Conservation (phyloP, 1,140 invertebrate genomes). For the Trachymyrmex cornetzi region DNA sequence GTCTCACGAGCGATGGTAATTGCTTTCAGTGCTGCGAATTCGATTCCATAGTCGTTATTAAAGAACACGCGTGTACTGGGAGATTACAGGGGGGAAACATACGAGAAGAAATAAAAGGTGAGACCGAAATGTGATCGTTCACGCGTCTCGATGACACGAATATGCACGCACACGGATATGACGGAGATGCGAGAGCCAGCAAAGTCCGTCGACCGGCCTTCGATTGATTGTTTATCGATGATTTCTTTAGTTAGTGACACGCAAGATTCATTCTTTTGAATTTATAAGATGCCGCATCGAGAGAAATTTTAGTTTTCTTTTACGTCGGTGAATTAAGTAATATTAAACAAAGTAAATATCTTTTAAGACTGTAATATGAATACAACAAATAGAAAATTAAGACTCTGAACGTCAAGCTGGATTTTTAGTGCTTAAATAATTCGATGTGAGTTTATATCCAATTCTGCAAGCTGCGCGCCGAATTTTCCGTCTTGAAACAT, state of each 20-base stretch:
- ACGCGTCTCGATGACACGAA: constrained; percentile 25
- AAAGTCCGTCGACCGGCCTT: constrained; percentile 70
- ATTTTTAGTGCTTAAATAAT: no score
- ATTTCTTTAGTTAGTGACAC: constrained; percentile 29
- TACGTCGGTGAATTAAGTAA: background rate
- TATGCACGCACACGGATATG: constrained; percentile 37
- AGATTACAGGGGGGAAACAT: constrained; percentile 2
- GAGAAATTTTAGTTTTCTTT: background rate
- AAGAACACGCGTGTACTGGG: constrained; percentile 10
- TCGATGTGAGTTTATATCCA: no score
- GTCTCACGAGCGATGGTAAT: constrained; percentile 33
- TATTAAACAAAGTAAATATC: background rate
- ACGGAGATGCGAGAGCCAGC: constrained; percentile 33
- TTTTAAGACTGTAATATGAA: no score
- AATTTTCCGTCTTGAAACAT: no score
- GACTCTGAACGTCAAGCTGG: no score
- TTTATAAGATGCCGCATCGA: background rate
- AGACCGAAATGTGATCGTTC: constrained; percentile 38
- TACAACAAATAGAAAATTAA: no score
- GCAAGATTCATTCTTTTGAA: background rate
- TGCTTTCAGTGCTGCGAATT: constrained; percentile 16
- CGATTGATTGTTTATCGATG: constrained; percentile 71
- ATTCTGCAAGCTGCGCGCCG: no score
- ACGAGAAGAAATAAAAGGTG: background rate
- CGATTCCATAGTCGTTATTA: constrained; percentile 42